Evolutionary conservation across 35 echinoderm and acorn worm species (phyloP), one percentile per base, ranked within the genome.

Genomic region (Nesometra sesokonis): DNA sequence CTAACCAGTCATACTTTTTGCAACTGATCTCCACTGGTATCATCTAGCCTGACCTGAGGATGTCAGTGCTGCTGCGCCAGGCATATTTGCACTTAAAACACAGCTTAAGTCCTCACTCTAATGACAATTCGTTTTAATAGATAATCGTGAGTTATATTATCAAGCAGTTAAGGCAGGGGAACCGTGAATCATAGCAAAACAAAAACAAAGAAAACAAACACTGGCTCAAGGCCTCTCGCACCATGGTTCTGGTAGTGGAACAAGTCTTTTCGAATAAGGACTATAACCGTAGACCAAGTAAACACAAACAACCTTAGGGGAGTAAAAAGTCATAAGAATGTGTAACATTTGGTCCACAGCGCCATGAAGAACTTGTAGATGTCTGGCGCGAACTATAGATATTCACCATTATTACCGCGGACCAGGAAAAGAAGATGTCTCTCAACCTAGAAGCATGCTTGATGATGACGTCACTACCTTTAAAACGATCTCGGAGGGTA

Each of bases 361-460:
- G n/a, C n/a, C n/a, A n/a, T n/a, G n/a, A n/a, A n/a, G n/a, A n/a
- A n/a, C n/a, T n/a, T n/a, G n/a, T n/a, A n/a, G n/a, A n/a, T n/a
- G n/a, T n/a, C n/a, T n/a, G n/a, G n/a, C n/a, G n/a, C n/a, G n/a
- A n/a, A n/a, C n/a, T n/a, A n/a, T n/a, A n/a, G n/a, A n/a, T n/a
- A n/a, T n/a, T n/a, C 82, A 84, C 39, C 29, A 17, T 84, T 32
- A 13, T 36, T 23, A 84, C 82, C 35, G 82, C 36, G 82, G 34
- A 84, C 33, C 82, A 37, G 82, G 82, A 40, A 36, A 84, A 84
- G 82, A 84, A 36, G 46, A 29, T 39, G n/a, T 46, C 82, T 84
- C 82, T 84, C 82, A 46, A 84, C 82, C 82, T 39, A 84, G 82
- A 82, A 35, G 81, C 82, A 23, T 84, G 43, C 82, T 39, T 84